phyloP scores from a whole-genome alignment of 2,888 invertebrate genomes.

The Drosophila colorata region DNA sequence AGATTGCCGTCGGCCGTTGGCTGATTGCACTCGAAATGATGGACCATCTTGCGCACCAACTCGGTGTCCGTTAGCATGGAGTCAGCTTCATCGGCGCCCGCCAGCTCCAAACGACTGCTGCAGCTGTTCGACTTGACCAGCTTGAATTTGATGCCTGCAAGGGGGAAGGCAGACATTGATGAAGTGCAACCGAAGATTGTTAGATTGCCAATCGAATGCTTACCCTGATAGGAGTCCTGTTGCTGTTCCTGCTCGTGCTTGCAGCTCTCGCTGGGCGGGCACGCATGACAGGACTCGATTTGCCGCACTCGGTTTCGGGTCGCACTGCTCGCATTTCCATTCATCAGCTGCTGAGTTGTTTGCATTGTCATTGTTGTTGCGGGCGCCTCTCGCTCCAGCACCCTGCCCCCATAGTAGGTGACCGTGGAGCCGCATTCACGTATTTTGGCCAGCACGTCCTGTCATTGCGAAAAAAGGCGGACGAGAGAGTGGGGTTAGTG shows the following conservation, averaged over 20 bases:
- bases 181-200: neutral
- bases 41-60: constrained; percentile 84
- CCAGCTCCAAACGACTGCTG: constrained; percentile 92
- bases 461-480: constrained; percentile 80
- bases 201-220: constrained; percentile 13
- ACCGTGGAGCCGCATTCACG: constrained; percentile 95
- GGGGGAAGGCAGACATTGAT: neutral
- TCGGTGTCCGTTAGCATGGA: constrained; percentile 70
- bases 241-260: constrained; percentile 48
- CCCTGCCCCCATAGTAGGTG: constrained; percentile 95
- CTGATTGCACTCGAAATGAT: constrained; percentile 83
- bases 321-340: constrained; percentile 72
- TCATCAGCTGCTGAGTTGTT: constrained; percentile 20
- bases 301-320: constrained; percentile 81
- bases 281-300: constrained; percentile 84
- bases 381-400: constrained; percentile 86
- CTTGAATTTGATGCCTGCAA: constrained; percentile 90
- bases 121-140: constrained; percentile 94
- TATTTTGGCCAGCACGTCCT: constrained; percentile 93
- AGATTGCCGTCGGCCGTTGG: constrained; percentile 46
- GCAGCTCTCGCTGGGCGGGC: constrained; percentile 73
- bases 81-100: constrained; percentile 86
- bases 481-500: neutral
- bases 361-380: constrained; percentile 4
- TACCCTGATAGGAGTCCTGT: constrained; percentile 71